phyloP scores from a whole-genome alignment of 1,140 invertebrate genomes.

The Drosophila miranda region DNA sequence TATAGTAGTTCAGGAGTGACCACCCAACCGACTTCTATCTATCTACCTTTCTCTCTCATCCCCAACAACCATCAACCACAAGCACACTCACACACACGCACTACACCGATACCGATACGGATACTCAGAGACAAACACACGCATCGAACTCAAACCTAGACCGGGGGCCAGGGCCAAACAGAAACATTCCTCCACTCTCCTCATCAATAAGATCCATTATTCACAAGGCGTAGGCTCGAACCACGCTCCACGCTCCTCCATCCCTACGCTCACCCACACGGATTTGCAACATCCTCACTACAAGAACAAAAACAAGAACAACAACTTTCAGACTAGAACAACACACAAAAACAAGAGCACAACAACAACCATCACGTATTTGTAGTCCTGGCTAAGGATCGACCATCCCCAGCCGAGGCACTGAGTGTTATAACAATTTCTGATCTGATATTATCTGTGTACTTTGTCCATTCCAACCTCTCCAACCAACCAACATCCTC shows the following conservation, averaged over 20 bases:
- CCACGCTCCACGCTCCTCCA: slow-evolving; percentile 42
- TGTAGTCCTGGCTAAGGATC: slow-evolving; percentile 46
- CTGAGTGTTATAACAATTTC: slow-evolving; percentile 13
- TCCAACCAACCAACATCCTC: slow-evolving; percentile 9
- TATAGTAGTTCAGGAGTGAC: slow-evolving; percentile 22
- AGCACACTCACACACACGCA: slow-evolving; percentile 7
- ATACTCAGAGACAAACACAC: slow-evolving; percentile 5
- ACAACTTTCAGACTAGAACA: slow-evolving; percentile 17
- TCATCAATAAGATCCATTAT: slow-evolving; percentile 21
- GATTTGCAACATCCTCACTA: slow-evolving; percentile 32
- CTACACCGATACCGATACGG: slow-evolving; percentile 4
- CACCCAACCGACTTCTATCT: slow-evolving; percentile 2
- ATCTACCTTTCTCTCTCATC: slow-evolving; percentile 18
- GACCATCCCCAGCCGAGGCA: slow-evolving; percentile 36
- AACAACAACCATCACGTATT: slow-evolving; percentile 30
- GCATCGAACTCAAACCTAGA: not conserved
- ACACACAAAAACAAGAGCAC: slow-evolving; percentile 18
- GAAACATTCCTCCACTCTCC: slow-evolving; percentile 8
- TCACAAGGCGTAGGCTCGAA: slow-evolving; percentile 44
- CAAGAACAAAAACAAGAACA: slow-evolving; percentile 9
- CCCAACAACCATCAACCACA: slow-evolving; percentile 8
- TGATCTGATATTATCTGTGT: slow-evolving; percentile 52
- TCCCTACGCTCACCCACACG: slow-evolving; percentile 47
- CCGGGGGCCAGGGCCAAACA: slow-evolving; percentile 1
- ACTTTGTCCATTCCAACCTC: slow-evolving; percentile 54